These are phyloP conservation scores for Salvelinus alpinus DNA, from an alignment of 2,113 vertebrate species.

Conservation along the genomic window DNA sequence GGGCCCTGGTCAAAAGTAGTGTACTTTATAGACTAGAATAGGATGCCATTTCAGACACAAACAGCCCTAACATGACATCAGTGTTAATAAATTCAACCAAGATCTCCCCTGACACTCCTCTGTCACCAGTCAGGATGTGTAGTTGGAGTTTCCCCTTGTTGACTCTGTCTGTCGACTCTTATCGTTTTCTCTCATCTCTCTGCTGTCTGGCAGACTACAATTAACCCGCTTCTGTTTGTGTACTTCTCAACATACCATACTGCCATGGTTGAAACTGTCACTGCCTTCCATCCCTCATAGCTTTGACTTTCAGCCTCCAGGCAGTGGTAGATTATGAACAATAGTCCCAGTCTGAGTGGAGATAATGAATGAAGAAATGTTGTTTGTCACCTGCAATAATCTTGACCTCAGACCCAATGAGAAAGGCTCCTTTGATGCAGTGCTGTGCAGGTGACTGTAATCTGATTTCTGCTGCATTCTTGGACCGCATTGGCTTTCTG, in stretches of 20 bases:
- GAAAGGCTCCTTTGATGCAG: conserved; percentile 1
- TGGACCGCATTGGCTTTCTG: background rate
- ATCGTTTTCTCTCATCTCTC: conserved; percentile 26
- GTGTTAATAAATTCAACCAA: conserved; percentile 42
- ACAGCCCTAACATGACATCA: conserved; percentile 17
- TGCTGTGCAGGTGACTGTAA: background rate
- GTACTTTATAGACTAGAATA: too few relatives aligned
- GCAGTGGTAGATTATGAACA: conserved; percentile 7
- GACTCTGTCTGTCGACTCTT: conserved; percentile 13
- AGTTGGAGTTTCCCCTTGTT: background rate
- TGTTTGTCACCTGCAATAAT: conserved; percentile 24
- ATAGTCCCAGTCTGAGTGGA: conserved; percentile 21
- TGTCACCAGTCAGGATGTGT: conserved; percentile 44
- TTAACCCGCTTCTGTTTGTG: conserved; percentile 34
- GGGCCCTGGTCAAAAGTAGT: background rate
- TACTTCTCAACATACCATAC: background rate
- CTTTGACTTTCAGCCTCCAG: background rate
- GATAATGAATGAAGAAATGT: background rate
- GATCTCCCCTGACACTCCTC: background rate
- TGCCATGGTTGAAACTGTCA: background rate
- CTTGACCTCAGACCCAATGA: conserved; percentile 13
- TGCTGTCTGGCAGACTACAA: conserved; percentile 62
- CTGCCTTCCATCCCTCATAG: background rate
- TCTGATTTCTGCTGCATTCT: conserved; percentile 8
- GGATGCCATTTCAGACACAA: background rate